Conservation (phyloP, 2,797 vertebrate genomes). For the Eidolon dupreanum region DNA sequence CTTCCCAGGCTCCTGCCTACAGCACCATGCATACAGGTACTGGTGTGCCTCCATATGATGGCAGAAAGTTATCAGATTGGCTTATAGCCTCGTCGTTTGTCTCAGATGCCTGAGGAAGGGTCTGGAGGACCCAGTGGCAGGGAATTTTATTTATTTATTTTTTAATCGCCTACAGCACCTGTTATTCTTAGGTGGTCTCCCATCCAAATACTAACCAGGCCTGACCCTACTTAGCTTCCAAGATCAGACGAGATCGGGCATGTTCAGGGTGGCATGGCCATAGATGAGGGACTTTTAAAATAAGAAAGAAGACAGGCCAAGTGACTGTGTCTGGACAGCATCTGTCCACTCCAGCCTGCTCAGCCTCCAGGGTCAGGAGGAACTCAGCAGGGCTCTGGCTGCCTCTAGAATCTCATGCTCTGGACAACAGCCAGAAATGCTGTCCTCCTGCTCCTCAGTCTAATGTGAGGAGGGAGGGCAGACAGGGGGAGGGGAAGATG, state of each 20-base stretch:
- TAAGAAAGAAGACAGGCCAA: neutral
- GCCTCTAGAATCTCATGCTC: neutral
- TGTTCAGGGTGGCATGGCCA: too few relatives aligned
- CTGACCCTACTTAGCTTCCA: too few relatives aligned
- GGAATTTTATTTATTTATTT: neutral
- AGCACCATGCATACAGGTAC: neutral
- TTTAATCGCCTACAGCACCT: too few relatives aligned
- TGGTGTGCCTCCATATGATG: accelerated
- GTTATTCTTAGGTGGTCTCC: too few relatives aligned
- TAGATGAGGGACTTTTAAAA: neutral
- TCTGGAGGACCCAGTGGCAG: neutral
- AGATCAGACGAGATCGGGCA: too few relatives aligned
- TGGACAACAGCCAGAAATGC: neutral
- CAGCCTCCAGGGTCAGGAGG: neutral
- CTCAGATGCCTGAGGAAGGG: neutral
- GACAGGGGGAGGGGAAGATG: neutral
- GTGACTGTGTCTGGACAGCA: neutral
- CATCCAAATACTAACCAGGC: too few relatives aligned
- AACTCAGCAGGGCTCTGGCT: neutral
- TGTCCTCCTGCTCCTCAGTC: neutral
- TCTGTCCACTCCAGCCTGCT: neutral
- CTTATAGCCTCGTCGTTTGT: neutral
- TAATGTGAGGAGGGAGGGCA: neutral
- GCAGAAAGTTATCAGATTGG: neutral
- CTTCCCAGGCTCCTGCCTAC: accelerated